phyloP scores from a whole-genome alignment of 1,140 invertebrate genomes.

The Semibalanus balanoides region DNA sequence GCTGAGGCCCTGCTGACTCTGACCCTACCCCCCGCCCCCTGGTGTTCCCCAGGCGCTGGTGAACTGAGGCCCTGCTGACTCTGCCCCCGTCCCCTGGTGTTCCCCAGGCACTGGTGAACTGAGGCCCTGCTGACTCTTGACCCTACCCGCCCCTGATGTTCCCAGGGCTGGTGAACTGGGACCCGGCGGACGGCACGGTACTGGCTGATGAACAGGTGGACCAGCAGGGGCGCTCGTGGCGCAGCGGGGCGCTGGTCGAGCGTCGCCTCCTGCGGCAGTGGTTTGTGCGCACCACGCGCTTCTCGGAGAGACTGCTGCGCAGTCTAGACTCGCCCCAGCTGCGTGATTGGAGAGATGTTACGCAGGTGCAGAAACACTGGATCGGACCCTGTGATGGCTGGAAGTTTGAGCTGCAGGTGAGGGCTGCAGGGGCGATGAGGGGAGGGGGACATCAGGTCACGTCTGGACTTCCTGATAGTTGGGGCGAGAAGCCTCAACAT shows the following conservation, averaged over 20 bases:
- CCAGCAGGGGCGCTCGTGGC: slow-evolving; percentile 78
- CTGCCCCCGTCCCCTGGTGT: too few species aligned
- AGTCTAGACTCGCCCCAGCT: slow-evolving; percentile 24
- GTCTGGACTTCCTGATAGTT: too few species aligned
- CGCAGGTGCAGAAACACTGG: slow-evolving; percentile 84
- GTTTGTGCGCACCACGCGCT: slow-evolving; percentile 80
- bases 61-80: too few species aligned
- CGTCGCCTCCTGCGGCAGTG: slow-evolving; percentile 81
- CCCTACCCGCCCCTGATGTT: too few species aligned
- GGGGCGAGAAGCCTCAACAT: too few species aligned
- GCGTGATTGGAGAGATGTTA: slow-evolving; percentile 59
- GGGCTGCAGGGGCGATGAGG: slow-evolving; percentile 31
- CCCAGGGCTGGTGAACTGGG: slow-evolving; percentile 90
- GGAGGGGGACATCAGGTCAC: too few species aligned
- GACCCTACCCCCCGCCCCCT: too few species aligned
- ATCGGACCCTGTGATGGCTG: slow-evolving; percentile 82
- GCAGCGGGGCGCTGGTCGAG: slow-evolving; percentile 89
- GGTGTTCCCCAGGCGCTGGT: too few species aligned
- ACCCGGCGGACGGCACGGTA: slow-evolving; percentile 94
- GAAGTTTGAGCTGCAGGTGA: slow-evolving; percentile 52
- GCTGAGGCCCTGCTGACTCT: too few species aligned
- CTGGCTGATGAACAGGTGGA: slow-evolving; percentile 97
- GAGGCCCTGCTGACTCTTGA: too few species aligned
- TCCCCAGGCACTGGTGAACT: too few species aligned
- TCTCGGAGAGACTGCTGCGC: slow-evolving; percentile 39